Evolutionary conservation across 2,113 vertebrate genomes (phyloP).

Genomic region (Apodemus speciosus): DNA sequence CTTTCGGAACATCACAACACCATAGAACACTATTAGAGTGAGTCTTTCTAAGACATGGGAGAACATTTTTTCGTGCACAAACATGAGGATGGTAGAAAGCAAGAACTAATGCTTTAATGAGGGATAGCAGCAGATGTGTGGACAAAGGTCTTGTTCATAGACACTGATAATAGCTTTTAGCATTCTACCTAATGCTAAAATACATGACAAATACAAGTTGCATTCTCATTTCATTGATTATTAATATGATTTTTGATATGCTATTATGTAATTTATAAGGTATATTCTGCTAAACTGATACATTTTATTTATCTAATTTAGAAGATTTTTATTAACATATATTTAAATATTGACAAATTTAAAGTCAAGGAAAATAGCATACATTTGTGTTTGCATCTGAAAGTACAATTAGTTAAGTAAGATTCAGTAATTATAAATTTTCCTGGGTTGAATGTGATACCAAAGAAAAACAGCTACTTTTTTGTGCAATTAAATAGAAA

Average conservation of each 20-base stretch:
- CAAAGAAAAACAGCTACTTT: background rate
- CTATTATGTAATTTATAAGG: background rate
- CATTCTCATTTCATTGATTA: slow-evolving; percentile 4
- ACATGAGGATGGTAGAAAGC: background rate
- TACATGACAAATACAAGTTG: background rate
- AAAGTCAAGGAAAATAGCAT: slow-evolving; percentile 28
- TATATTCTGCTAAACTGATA: background rate
- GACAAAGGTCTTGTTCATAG: background rate
- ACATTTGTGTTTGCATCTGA: background rate
- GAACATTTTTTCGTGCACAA: background rate
- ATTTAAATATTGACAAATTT: background rate
- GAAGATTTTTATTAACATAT: background rate
- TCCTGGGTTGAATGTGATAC: background rate
- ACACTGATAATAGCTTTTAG: background rate
- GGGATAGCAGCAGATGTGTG: slow-evolving; percentile 10
- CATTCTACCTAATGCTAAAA: background rate
- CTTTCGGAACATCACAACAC: background rate
- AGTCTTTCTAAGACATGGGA: background rate
- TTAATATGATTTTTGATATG: background rate
- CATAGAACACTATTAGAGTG: background rate
- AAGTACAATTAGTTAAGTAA: background rate
- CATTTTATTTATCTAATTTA: slow-evolving; percentile 32
- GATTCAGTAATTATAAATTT: background rate
- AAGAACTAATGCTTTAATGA: slow-evolving; percentile 46
- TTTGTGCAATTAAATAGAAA: background rate